Conservation (phyloP, 2,113 vertebrate species). For the Porphyrio hochstetteri region DNA sequence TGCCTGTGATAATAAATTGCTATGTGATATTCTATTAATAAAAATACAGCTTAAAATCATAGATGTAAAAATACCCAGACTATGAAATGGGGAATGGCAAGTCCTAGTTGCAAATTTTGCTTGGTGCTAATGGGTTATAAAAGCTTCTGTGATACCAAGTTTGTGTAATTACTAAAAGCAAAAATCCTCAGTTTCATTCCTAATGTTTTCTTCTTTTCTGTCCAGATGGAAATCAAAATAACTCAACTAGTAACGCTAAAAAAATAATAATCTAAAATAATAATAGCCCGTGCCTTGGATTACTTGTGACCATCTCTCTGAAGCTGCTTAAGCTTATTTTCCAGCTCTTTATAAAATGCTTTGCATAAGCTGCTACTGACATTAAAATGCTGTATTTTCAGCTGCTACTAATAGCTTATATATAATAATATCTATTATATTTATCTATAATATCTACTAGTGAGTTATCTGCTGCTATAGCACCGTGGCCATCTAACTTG, state of each 20-base stretch:
- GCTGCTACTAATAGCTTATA: not conserved
- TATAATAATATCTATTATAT: not conserved
- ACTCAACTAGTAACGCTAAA: not conserved
- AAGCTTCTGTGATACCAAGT: not conserved
- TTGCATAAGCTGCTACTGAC: not conserved
- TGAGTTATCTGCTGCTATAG: not conserved
- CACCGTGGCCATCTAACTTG: not conserved
- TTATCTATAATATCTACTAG: not conserved
- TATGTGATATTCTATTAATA: not conserved
- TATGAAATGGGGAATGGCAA: not conserved
- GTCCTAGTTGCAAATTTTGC: not conserved
- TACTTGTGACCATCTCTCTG: not conserved
- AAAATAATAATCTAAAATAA: not conserved
- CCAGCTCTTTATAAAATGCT: not conserved
- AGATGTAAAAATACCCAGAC: not conserved
- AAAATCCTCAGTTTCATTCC: not conserved
- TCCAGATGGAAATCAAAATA: not conserved
- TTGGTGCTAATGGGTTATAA: not conserved
- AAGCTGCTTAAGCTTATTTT: not conserved
- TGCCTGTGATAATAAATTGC: not conserved
- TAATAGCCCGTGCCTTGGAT: not conserved
- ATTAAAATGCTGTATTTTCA: not conserved
- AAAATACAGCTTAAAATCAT: fast-evolving
- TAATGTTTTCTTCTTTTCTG: not conserved
- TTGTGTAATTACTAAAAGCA: fast-evolving